Evolutionary conservation across 2,113 vertebrate species (phyloP).

Genomic region (Chamaetylas fuelleborni): DNA sequence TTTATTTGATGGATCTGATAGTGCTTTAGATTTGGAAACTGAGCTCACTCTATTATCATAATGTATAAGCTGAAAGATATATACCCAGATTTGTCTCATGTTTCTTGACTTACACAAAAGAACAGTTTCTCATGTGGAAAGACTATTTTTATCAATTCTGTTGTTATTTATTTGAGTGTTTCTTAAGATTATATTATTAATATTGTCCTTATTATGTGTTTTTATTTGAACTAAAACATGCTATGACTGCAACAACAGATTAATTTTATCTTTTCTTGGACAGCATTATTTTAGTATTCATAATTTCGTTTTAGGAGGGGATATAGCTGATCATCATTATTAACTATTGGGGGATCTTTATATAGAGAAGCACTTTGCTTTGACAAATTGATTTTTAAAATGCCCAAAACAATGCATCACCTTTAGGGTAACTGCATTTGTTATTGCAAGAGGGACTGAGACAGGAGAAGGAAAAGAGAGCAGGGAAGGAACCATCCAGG

Average conservation of each 20-base stretch:
- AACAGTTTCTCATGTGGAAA: not conserved
- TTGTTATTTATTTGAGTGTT: not conserved
- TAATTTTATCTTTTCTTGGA: not conserved
- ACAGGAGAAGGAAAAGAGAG: not conserved
- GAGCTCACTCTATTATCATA: not conserved
- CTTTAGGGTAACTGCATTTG: not conserved
- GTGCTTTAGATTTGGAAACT: not conserved
- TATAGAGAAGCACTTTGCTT: not conserved
- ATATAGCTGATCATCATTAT: not conserved
- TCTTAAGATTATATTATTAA: not conserved
- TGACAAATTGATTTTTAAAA: not conserved
- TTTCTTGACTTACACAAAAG: not conserved
- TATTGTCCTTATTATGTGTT: not conserved
- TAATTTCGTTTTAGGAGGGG: not conserved
- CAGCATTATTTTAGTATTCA: not conserved
- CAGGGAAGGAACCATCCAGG: not conserved
- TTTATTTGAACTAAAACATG: not conserved
- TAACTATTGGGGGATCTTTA: not conserved
- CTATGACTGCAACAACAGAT: not conserved
- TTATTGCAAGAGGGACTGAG: not conserved
- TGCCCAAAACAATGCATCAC: accelerated
- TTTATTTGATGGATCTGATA: not conserved
- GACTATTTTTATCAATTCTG: not conserved
- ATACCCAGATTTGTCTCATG: not conserved
- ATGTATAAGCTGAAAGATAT: not conserved